These are phyloP conservation scores for Eriocheir sinensis DNA, from an alignment of 1,140 invertebrate genomes.

Conservation along the genomic window DNA sequence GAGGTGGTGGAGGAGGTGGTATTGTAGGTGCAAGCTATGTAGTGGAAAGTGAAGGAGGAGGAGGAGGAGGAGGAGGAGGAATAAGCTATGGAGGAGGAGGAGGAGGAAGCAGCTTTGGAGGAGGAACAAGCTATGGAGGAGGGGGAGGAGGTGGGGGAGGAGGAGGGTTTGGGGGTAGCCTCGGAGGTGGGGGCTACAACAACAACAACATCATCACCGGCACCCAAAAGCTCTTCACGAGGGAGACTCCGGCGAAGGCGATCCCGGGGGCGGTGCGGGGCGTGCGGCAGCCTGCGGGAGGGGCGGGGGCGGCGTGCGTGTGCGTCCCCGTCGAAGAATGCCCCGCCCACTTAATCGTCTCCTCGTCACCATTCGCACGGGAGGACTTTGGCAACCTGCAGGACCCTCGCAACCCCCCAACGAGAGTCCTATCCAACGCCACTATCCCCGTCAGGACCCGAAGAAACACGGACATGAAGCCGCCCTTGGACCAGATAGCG, in stretches of 20 bases:
- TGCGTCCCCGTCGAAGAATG: slow-evolving; percentile 64
- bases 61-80: neutral
- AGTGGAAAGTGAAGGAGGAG: too few relatives aligned
- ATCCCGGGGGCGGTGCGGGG: neutral
- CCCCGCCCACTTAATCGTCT: slow-evolving; percentile 7
- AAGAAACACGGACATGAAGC: slow-evolving; percentile 32
- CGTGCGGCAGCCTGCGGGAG: neutral
- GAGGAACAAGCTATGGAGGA: neutral
- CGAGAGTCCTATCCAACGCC: slow-evolving; percentile 47
- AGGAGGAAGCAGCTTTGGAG: neutral
- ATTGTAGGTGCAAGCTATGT: too few relatives aligned
- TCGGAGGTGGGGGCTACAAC: neutral
- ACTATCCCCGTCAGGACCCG: neutral
- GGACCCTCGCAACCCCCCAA: slow-evolving; percentile 60
- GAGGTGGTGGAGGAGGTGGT: neutral
- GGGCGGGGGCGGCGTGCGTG: slow-evolving; percentile 39
- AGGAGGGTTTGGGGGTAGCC: neutral
- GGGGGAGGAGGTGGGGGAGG: neutral
- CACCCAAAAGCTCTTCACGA: neutral
- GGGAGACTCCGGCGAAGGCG: neutral
- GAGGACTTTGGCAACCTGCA: slow-evolving; percentile 56
- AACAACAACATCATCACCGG: neutral
- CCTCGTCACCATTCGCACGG: slow-evolving; percentile 55
- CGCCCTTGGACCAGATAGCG: slow-evolving; percentile 33
- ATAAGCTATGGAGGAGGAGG: neutral